A percentile compares a stretch with the other conserved stretches of the same genome.
phyloP scores from a whole-genome alignment of 1,140 invertebrate species.

The Drosophila takahashii region DNA sequence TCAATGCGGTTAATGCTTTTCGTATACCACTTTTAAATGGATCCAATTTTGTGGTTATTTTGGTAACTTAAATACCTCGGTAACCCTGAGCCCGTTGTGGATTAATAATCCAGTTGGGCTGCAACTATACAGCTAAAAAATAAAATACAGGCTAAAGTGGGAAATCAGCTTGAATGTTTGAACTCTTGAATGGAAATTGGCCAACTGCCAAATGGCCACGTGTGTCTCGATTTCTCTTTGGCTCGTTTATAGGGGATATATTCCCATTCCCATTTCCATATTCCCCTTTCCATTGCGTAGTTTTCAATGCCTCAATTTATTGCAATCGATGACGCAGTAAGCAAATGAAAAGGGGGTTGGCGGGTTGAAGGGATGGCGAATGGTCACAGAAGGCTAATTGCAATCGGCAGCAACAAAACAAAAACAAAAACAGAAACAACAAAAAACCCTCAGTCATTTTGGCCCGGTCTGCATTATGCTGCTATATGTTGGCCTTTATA shows the following conservation, averaged over 20 bases:
- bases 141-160: too few species aligned
- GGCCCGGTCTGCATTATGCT: slow-evolving; percentile 70
- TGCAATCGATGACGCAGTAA: slow-evolving; percentile 59
- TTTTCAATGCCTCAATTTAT: slow-evolving; percentile 65
- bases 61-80: slow-evolving; percentile 15
- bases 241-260: background rate
- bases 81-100: background rate
- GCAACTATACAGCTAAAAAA: background rate
- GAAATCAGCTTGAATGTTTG: slow-evolving; percentile 4
- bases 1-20: slow-evolving; percentile 14
- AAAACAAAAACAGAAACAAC: background rate
- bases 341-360: background rate
- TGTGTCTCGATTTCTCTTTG: slow-evolving; percentile 18
- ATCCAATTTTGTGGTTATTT: slow-evolving; percentile 21
- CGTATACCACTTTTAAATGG: background rate
- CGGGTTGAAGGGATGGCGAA: background rate
- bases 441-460: slow-evolving; percentile 46
- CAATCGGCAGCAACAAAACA: slow-evolving; percentile 17
- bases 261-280: background rate
- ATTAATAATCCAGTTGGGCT: slow-evolving; percentile 4
- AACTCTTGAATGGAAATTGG: slow-evolving; percentile 17
- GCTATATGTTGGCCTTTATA: slow-evolving; percentile 33
- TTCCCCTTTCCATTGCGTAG: slow-evolving; percentile 19
- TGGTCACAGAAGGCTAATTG: slow-evolving; percentile 68
- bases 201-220: slow-evolving; percentile 48